Conservation (phyloP, 2,888 invertebrate genomes). For the Diaprepes abbreviatus region DNA sequence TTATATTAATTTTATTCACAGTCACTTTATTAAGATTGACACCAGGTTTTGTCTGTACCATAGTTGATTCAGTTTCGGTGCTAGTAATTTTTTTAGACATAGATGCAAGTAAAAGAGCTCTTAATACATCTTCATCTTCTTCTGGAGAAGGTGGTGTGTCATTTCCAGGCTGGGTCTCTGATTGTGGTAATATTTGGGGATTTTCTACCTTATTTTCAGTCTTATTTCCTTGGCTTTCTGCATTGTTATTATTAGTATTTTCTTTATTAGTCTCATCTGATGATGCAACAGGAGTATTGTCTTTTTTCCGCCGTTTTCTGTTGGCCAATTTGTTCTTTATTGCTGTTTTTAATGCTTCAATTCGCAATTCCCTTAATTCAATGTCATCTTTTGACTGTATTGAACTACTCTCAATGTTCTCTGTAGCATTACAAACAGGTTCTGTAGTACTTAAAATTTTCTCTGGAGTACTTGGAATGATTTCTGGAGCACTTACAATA, state of each 20-base stretch:
- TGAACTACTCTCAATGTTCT: constrained; percentile 10
- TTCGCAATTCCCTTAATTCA: constrained; percentile 74
- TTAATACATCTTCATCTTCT: constrained; percentile 74
- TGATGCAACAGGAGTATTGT: constrained; percentile 35
- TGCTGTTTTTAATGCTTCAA: constrained; percentile 79
- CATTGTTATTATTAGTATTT: constrained; percentile 51
- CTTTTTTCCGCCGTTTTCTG: constrained; percentile 67
- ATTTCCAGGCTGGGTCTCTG: constrained; percentile 6
- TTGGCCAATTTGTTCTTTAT: constrained; percentile 76
- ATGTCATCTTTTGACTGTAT: constrained; percentile 40
- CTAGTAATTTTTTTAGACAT: constrained; percentile 72
- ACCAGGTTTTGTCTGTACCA: constrained; percentile 4
- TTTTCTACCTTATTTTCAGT: constrained; percentile 17
- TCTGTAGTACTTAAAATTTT: constrained; percentile 5
- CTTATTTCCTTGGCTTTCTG: background rate
- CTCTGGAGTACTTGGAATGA: constrained; percentile 13
- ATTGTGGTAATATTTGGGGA: constrained; percentile 41
- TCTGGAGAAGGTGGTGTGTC: constrained; percentile 60
- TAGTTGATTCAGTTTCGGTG: constrained; percentile 25
- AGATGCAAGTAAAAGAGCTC: constrained; percentile 73
- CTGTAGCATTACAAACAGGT: background rate
- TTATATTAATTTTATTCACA: constrained; percentile 2
- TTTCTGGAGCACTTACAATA: constrained; percentile 6
- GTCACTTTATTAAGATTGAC: constrained; percentile 5
- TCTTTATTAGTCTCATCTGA: constrained; percentile 56